Evolutionary conservation across 1,140 invertebrate genomes (phyloP).

Genomic region (Musca domestica): DNA sequence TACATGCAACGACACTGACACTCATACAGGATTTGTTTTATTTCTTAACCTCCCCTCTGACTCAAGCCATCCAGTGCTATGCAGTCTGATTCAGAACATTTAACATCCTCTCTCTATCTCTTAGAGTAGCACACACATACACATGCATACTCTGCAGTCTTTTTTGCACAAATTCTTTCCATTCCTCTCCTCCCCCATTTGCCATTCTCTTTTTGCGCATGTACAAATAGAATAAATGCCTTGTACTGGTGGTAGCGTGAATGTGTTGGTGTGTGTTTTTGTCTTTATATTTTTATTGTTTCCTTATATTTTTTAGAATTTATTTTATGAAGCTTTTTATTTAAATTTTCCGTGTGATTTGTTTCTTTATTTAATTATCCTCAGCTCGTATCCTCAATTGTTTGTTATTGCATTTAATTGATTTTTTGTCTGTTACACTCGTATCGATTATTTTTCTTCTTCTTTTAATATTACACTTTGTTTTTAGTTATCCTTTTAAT

Average conservation of each 20-base stretch:
- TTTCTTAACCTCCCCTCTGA: not conserved
- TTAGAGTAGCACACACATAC: not conserved
- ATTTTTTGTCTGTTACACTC: conserved; percentile 8
- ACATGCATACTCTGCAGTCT: not conserved
- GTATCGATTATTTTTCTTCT: not conserved
- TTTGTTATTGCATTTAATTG: not conserved
- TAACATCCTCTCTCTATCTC: not conserved
- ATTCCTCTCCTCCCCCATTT: not conserved
- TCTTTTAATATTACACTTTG: not conserved
- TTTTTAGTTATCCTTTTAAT: not conserved
- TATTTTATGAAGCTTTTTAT: conserved; percentile 1
- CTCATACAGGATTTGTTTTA: not conserved
- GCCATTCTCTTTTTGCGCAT: not conserved
- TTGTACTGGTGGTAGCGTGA: not conserved
- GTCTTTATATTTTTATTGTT: not conserved
- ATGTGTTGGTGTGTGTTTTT: conserved; percentile 2
- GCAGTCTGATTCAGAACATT: not conserved
- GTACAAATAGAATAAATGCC: conserved; percentile 5
- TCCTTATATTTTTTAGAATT: not conserved
- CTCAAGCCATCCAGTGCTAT: no score
- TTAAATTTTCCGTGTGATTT: not conserved
- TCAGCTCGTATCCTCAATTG: not conserved
- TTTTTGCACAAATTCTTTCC: not conserved
- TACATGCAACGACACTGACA: conserved; percentile 19
- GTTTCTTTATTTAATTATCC: conserved; percentile 7